Base-by-base conservation (phyloP, 2,888 invertebrate species). In the Xanthorhoe spadicearia region DNA sequence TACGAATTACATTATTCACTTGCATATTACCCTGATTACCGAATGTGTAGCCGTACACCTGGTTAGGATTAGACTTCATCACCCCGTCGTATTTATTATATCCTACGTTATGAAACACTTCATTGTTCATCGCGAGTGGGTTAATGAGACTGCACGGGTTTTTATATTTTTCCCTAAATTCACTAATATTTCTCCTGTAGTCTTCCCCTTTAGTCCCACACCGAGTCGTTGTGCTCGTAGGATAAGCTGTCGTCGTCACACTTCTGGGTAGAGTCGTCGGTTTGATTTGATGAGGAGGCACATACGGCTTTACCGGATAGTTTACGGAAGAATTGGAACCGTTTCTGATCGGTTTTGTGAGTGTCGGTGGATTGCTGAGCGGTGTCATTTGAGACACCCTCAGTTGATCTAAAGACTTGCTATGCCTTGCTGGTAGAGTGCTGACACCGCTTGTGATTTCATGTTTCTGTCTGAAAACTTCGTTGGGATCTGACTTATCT, bases 361-460 rank as follows among this genome's bases (percentile, higher is more conserved):
- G 75, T 32, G 83, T 84, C 79, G 88, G 86, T 61, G 85, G 77
- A 66, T 81, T 83, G 72, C 81, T 89, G 9, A 87, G 74, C 13
- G 90, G 87, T 35, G 85, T 78, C 82, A 90, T 85, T 81, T 93
- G 89, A 51, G 94, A 92, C 8, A 95, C 92, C 75, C 96, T 95
- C 54, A 97, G 86, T 76, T 97, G 97, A 85, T 97, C 97, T 71
- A 97, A 86, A 1, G 97, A 97, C 83, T 97, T 97, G 84, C 97
- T 97, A 80, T 97, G 97, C 63, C 97, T 93, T 0, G 96, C 95
- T 0, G 96, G 96, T 52, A 96, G 81, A 0, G 94, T 94, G 51
- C 92, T 94, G 9, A 93, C 90, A 38, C 93, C 94, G 69, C 90
- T 92, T 10, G 85, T 87, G 48, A 92, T 87, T 83, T 89, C 88